These are phyloP conservation scores for Enteromius radiatus DNA, from an alignment of 2,797 vertebrate species.

Conservation along the genomic window DNA sequence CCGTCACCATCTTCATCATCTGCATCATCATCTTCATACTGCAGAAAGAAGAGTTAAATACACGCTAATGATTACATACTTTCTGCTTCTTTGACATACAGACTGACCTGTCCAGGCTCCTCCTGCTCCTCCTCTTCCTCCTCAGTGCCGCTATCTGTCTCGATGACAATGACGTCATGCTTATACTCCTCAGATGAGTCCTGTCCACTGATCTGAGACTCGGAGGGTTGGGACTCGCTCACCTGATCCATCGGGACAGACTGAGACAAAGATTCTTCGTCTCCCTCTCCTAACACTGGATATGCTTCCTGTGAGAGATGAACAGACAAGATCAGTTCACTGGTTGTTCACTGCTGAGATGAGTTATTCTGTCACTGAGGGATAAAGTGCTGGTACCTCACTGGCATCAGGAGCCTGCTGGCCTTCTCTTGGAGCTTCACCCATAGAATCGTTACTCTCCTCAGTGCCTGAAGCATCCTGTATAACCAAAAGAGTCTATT, in stretches of 20 bases:
- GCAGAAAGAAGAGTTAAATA: conserved; percentile 63
- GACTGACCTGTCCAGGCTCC: conserved; percentile 62
- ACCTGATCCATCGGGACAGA: conserved; percentile 85
- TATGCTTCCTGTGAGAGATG: conserved; percentile 81
- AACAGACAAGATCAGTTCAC: conserved; percentile 68
- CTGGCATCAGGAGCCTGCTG: conserved; percentile 83
- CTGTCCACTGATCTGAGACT: conserved; percentile 73
- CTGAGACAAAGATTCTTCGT: conserved; percentile 80
- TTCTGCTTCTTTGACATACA: background rate
- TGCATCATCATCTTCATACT: conserved; percentile 81
- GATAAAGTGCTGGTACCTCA: conserved; percentile 73
- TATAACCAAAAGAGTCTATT: conserved; percentile 8
- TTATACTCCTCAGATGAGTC: conserved; percentile 78
- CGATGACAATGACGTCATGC: conserved; percentile 91
- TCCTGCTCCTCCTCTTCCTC: conserved; percentile 76
- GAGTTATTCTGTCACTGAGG: background rate
- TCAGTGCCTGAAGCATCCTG: conserved; percentile 84
- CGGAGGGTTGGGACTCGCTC: conserved; percentile 71
- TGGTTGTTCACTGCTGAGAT: background rate
- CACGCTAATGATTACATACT: conserved; percentile 47
- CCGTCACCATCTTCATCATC: conserved; percentile 86
- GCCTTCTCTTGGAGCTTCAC: conserved; percentile 76
- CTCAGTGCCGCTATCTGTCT: conserved; percentile 90
- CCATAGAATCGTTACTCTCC: conserved; percentile 80
- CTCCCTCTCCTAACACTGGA: conserved; percentile 78